Percentiles rank a stretch among this genome's conserved stretches.
Evolutionary conservation across 2,797 vertebrate species (phyloP).

Genomic region (Sebastes wilsoni): DNA sequence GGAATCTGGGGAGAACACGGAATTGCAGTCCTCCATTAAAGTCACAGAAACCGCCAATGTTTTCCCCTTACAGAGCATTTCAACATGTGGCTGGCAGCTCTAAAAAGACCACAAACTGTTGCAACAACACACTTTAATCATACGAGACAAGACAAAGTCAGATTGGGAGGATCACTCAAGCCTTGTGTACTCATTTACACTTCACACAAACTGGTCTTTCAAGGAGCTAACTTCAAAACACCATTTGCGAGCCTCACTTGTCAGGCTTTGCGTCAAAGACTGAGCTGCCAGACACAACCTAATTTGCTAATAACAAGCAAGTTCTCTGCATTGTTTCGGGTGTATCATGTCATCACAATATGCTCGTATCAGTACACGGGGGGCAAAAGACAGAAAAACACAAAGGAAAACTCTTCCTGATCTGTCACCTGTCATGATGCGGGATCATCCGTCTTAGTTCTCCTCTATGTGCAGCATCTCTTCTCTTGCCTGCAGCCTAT

Average conservation of each 20-base stretch:
- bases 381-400: neutral
- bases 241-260: slow-evolving; percentile 34
- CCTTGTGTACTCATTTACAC: neutral
- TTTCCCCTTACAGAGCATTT: neutral
- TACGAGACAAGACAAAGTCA: neutral
- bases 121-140: slow-evolving; percentile 7
- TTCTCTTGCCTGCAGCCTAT: slow-evolving; percentile 34
- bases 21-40: neutral
- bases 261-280: slow-evolving; percentile 3
- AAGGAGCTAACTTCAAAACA: slow-evolving; percentile 27
- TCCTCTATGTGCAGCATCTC: slow-evolving; percentile 39
- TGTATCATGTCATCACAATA: neutral
- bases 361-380: neutral
- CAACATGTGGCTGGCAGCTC: neutral
- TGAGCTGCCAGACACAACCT: slow-evolving; percentile 11
- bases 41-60: neutral
- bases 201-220: slow-evolving; percentile 1
- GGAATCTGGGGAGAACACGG: slow-evolving; percentile 43
- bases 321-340: neutral
- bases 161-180: slow-evolving; percentile 19
- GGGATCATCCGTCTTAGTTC: slow-evolving; percentile 17
- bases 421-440: slow-evolving; percentile 5
- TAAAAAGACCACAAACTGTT: slow-evolving; percentile 5
- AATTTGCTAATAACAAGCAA: slow-evolving; percentile 23
- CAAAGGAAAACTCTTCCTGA: slow-evolving; percentile 1